Percentiles rank a stretch among this genome's conserved stretches.
phyloP scores from a whole-genome alignment of 2,888 invertebrate species.

The Cephus rjabovi region DNA sequence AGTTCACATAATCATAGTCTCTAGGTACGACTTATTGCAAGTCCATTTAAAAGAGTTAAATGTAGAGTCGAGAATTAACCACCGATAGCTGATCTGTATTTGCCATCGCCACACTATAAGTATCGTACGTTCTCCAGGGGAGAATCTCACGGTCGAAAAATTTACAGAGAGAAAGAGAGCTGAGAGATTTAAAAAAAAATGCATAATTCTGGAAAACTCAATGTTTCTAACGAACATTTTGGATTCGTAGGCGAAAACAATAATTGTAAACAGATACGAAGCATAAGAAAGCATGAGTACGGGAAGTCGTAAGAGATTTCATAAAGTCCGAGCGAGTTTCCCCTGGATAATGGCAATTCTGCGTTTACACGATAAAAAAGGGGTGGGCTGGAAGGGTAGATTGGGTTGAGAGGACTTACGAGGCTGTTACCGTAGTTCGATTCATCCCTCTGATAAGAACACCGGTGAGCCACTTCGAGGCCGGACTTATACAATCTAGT shows the following conservation, averaged over 20 bases:
- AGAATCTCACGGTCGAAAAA: not conserved
- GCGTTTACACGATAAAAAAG: slow-evolving; percentile 6
- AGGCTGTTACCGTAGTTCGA: slow-evolving; percentile 3
- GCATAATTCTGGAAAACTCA: not conserved
- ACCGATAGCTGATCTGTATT: slow-evolving; percentile 63
- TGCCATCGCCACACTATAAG: slow-evolving; percentile 53
- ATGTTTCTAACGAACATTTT: not conserved
- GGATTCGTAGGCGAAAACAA: not conserved
- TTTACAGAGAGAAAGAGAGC: not conserved
- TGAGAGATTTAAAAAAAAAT: not conserved
- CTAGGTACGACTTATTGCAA: slow-evolving; percentile 55
- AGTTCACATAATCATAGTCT: slow-evolving; percentile 66
- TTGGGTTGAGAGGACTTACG: not conserved
- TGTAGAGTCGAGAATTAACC: slow-evolving; percentile 54
- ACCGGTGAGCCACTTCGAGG: slow-evolving; percentile 15
- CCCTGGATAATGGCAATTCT: not conserved
- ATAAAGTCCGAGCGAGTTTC: not conserved
- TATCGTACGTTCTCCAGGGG: slow-evolving; percentile 2
- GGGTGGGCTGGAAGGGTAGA: not conserved
- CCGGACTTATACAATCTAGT: slow-evolving; percentile 60
- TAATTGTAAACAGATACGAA: slow-evolving; percentile 19
- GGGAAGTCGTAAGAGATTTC: slow-evolving; percentile 12
- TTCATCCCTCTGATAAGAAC: not conserved
- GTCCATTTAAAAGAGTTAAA: slow-evolving; percentile 58
- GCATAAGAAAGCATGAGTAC: slow-evolving; percentile 19